Base-by-base conservation (phyloP, 30 jellyfish, hydroid and myxozoan genomes). In the Chrysaora quinquecirrha region DNA sequence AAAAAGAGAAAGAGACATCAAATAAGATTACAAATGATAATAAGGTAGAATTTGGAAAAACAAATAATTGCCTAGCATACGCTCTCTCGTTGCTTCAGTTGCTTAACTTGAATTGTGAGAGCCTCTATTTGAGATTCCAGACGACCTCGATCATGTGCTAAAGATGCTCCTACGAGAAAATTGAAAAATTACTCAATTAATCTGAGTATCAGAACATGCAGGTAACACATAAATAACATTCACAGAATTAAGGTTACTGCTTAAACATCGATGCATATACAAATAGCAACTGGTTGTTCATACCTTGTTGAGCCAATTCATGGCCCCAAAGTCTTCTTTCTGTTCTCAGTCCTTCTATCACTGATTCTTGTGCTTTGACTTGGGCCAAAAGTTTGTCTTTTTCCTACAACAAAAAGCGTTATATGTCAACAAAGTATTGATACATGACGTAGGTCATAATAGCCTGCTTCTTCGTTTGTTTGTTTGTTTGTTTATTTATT, bases 281-380 rank as follows among this genome's bases (percentile, higher is more conserved):
- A n/a, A n/a, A n/a, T n/a, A n/a, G n/a, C n/a, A n/a, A n/a, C n/a
- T n/a, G n/a, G n/a, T n/a, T n/a, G n/a, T 12, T 62, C n/a, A n/a
- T 34, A 92, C 98, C 96, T 75, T 92, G 98, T 43, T 86, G 92
- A 1, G 98, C 98, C 54, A 92, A 70, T 82, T 92, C 98, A 34
- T 83, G 73, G 10, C 96, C 96, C 98, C 98, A 92, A 16, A 86
- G 75, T 61, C 81, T 92, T 43, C 98, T 86, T 56, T 92, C 98
- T 2, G 93, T 50, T 1, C 98, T 82, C 30, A 92, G 91, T 6
- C 98, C 98, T 27, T 92, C 97, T 43, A 92, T 79, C 29, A 92
- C 95, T 1, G 98, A 85, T 23, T 92, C 98, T 29, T 92, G 98
- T 12, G 95, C 96, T 28, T 74, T 73, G 30, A 66, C 62, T 30